These are phyloP conservation scores for Perccottus glenii DNA, from an alignment of 2,113 vertebrate species.

Conservation along the genomic window DNA sequence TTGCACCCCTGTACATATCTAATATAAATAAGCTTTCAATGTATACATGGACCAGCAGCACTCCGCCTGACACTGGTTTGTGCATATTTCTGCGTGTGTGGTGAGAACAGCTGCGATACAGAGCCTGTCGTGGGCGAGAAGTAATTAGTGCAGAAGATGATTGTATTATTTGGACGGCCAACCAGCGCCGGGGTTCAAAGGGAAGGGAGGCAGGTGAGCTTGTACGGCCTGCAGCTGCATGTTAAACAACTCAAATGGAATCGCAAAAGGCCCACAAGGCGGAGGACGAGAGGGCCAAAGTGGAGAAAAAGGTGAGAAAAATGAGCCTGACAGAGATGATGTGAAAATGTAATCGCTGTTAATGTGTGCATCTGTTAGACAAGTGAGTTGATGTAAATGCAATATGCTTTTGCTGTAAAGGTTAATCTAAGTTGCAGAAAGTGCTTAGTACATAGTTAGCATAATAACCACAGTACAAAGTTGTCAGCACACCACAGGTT, in stretches of 20 bases:
- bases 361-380: not conserved
- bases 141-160: conserved; percentile 84
- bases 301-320: conserved; percentile 23
- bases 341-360: not conserved
- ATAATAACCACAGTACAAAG: too few relatives aligned
- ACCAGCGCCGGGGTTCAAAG: conserved; percentile 70
- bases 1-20: conserved; percentile 12
- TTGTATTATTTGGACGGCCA: conserved; percentile 75
- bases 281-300: conserved; percentile 4
- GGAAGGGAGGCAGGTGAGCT: conserved; percentile 77
- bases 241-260: conserved; percentile 72
- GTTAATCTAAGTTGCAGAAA: not conserved
- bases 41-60: conserved; percentile 49
- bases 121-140: conserved; percentile 66
- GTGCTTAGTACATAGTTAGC: too few relatives aligned
- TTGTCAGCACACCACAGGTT: too few relatives aligned
- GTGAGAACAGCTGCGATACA: conserved; percentile 75
- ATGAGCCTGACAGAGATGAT: not conserved
- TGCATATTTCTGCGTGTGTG: conserved; percentile 28
- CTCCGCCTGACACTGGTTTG: conserved; percentile 38
- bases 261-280: conserved; percentile 54
- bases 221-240: conserved; percentile 72
- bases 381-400: too few relatives aligned
- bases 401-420: too few relatives aligned
- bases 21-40: conserved; percentile 28